Evolutionary conservation across 1,140 invertebrate genomes (phyloP).

Genomic region (Drosophila tsacasi): DNA sequence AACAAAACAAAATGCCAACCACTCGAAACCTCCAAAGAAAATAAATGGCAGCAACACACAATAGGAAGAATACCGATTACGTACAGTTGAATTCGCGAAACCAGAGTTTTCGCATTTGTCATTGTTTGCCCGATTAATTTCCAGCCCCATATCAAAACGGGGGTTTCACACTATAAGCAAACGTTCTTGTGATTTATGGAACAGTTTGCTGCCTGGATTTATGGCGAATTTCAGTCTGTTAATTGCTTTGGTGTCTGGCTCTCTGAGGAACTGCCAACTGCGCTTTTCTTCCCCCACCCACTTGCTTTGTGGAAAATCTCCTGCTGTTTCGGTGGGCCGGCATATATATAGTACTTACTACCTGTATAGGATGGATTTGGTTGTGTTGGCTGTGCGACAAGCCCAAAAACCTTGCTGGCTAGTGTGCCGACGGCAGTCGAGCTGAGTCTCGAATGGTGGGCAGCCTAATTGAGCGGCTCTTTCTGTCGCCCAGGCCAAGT

Average conservation of each 20-base stretch:
- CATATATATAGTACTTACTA: not conserved
- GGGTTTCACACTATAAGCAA: conserved; percentile 21
- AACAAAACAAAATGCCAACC: conserved; percentile 32
- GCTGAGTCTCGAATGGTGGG: conserved; percentile 60
- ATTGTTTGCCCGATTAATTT: conserved; percentile 48
- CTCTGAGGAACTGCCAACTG: conserved; percentile 25
- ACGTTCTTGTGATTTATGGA: conserved; percentile 32
- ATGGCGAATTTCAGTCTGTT: conserved; percentile 36
- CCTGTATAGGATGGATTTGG: conserved; percentile 12
- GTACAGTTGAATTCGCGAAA: conserved; percentile 55
- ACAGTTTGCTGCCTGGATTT: conserved; percentile 43
- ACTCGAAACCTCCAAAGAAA: conserved; percentile 22
- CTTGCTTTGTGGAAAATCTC: conserved; percentile 29
- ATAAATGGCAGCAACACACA: conserved; percentile 30
- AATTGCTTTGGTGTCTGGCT: conserved; percentile 59
- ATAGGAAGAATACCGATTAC: conserved; percentile 40
- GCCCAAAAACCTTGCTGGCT: conserved; percentile 49
- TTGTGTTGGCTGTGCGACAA: conserved; percentile 52
- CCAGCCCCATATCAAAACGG: conserved; percentile 15
- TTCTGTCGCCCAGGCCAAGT: conserved; percentile 62
- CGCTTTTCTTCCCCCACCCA: conserved; percentile 1
- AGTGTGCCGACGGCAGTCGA: conserved; percentile 31
- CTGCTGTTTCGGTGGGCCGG: conserved; percentile 35
- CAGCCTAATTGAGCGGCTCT: conserved; percentile 76
- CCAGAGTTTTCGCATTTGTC: conserved; percentile 42